These are phyloP conservation scores for Lasioglossum morio DNA, from an alignment of 2,888 invertebrate species.

Conservation along the genomic window DNA sequence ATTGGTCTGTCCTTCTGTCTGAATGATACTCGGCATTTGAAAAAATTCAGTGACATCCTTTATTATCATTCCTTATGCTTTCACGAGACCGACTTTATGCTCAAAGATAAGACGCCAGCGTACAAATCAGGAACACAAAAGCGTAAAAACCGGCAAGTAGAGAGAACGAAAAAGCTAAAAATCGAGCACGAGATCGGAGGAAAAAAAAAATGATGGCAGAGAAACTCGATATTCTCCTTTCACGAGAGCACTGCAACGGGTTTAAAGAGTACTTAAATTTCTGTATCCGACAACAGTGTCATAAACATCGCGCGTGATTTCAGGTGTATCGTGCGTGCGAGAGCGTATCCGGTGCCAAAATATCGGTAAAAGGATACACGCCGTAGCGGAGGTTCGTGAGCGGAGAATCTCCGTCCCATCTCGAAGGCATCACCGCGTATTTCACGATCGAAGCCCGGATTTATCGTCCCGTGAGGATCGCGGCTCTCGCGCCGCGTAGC, in stretches of 20 bases:
- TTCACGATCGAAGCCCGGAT: conserved; percentile 46
- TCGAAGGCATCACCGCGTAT: conserved; percentile 29
- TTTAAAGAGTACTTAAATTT: not conserved
- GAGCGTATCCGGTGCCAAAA: not conserved
- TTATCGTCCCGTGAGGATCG: conserved; percentile 34
- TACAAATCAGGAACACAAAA: no score
- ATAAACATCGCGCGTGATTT: not conserved
- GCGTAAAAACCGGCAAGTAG: not conserved
- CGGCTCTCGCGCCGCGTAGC: conserved; percentile 14
- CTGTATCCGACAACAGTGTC: not conserved
- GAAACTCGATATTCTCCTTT: not conserved
- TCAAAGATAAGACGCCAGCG: not conserved
- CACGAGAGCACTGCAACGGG: not conserved
- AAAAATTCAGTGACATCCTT: not conserved
- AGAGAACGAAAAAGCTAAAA: not conserved
- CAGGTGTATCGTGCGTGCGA: not conserved
- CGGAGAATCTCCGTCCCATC: not conserved
- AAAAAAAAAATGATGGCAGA: not conserved
- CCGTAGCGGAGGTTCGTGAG: not conserved
- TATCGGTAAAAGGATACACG: not conserved
- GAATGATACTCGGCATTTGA: no score
- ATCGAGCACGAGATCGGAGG: not conserved
- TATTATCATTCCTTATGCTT: not conserved
- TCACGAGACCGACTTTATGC: not conserved
- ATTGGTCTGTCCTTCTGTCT: no score